Evolutionary conservation across 2,888 invertebrate species (phyloP), one percentile per base, ranked within the genome.

Genomic region (Philereme transversata): DNA sequence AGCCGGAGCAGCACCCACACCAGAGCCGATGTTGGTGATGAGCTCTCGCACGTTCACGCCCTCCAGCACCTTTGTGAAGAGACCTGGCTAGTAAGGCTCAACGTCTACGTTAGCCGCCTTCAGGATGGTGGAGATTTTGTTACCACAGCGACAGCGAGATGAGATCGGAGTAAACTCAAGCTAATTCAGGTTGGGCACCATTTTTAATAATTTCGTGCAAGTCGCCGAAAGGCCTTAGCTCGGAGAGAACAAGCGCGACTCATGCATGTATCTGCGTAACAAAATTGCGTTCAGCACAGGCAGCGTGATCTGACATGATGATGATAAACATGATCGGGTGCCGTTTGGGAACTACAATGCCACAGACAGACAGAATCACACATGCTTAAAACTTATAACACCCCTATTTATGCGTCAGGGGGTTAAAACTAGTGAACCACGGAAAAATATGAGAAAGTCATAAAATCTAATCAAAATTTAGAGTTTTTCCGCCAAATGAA

Each of bases 71-170:
- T 99, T 99, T 71, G 99, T 98, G 89, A 99, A 99, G 60, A 99
- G 95, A 78, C 98, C 98, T 47, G 99, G 99, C 99, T 99, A 99
- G 94, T 99, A 99, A 11, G 99, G 99, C 89, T 99, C 99, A 45
- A 99, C 97, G 69, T 97, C 97, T 64, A 99, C 99, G 84, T 95
- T 95, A 72, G 99, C 99, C 50, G 99, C 99, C 91, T 99, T 99
- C 83, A 99, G 92, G 85, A 99, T 97, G 71, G 99, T 98, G 74
- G 96, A 96, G 88, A 99, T 98, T 92, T 99, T 99, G 83, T 99
- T 99, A 81, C 97, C 97, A 99, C 99, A 71, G 99, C 99, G 79
- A 99, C 97, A 78, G 99, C 97, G 79, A 99, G 93, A 99, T 97
- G 82, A 98, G 96, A 81, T 99, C 96, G 82, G 98, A 97, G 93